phyloP scores from a whole-genome alignment of 1,140 invertebrate genomes.

The Drosophila parvula region DNA sequence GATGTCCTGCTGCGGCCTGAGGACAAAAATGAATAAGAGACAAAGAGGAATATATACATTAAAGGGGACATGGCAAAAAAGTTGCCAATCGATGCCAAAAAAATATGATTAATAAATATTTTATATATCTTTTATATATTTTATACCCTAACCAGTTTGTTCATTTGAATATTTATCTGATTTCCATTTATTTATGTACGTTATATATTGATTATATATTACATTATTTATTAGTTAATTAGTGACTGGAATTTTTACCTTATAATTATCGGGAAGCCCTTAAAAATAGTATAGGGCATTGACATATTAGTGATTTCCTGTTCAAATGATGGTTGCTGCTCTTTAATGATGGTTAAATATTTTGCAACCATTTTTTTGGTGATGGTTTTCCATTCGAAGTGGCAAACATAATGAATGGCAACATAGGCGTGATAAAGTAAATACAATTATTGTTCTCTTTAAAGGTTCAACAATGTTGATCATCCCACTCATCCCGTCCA shows the following conservation, averaged over 20 bases:
- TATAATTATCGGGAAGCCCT: background rate
- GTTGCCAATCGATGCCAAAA: constrained; percentile 3
- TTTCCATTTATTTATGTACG: background rate
- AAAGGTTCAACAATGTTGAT: constrained; percentile 38
- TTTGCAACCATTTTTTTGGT: background rate
- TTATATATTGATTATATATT: too few species aligned
- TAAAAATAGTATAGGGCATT: constrained; percentile 5
- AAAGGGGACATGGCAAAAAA: constrained; percentile 13
- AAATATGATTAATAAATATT: constrained; percentile 14
- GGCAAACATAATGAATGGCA: constrained; percentile 64
- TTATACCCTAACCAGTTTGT: constrained; percentile 12
- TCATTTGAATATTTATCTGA: background rate
- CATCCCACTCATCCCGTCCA: constrained; percentile 23
- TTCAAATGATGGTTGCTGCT: too few species aligned
- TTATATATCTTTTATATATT: background rate
- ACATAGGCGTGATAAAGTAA: constrained; percentile 20
- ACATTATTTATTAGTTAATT: too few species aligned
- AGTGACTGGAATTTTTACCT: too few species aligned
- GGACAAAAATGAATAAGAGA: constrained; percentile 21
- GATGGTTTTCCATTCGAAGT: constrained; percentile 30
- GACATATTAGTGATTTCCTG: background rate
- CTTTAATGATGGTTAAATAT: constrained; percentile 5
- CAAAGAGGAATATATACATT: constrained; percentile 7
- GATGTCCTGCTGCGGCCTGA: constrained; percentile 28
- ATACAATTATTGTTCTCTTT: constrained; percentile 36